phyloP scores from a whole-genome alignment of 2,113 vertebrate species.

The Syrrhaptes paradoxus region DNA sequence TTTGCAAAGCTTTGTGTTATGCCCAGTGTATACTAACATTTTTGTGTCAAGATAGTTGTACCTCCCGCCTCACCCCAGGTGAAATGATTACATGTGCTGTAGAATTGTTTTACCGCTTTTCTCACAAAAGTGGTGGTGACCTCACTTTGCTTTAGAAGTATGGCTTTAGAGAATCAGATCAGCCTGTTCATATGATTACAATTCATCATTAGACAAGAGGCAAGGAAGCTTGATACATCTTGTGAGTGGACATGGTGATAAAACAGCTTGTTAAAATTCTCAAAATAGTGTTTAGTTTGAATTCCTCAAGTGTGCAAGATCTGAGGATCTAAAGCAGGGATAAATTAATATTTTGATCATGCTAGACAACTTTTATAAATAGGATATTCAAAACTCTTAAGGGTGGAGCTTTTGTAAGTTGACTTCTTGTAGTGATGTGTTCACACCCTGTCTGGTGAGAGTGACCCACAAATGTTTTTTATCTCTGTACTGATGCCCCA shows the following conservation, averaged over 20 bases:
- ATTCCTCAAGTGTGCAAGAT: neutral
- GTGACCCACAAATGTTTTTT: neutral
- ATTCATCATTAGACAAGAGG: neutral
- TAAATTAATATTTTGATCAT: neutral
- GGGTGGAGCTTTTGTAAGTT: neutral
- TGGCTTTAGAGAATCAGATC: neutral
- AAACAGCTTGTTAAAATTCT: neutral
- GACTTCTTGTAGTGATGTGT: neutral
- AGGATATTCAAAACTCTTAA: neutral
- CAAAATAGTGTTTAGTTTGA: neutral
- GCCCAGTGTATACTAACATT: neutral
- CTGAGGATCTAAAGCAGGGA: neutral
- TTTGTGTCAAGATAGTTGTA: neutral
- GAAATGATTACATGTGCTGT: neutral
- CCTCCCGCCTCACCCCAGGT: neutral
- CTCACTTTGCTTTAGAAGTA: neutral
- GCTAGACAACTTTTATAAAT: neutral
- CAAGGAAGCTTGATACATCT: neutral
- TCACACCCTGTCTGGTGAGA: neutral
- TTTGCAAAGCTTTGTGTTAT: neutral
- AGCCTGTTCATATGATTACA: neutral
- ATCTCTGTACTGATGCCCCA: neutral
- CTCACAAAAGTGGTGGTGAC: neutral
- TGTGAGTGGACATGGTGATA: neutral
- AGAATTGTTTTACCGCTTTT: neutral